phyloP scores from a whole-genome alignment of 92 coral and sea anemone species.

The Micromussa lordhowensis region DNA sequence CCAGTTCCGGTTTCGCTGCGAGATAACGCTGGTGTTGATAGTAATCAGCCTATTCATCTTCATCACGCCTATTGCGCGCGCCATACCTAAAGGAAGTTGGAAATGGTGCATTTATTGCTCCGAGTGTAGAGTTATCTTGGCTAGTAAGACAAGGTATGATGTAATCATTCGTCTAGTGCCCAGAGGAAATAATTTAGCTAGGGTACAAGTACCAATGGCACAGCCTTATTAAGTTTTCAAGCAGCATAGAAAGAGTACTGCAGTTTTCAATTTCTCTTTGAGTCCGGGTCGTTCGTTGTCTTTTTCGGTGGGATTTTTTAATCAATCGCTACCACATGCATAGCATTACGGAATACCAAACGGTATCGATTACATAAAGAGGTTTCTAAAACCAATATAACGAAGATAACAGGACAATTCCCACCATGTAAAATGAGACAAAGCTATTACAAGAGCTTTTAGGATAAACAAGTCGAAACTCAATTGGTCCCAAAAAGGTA shows the following conservation, averaged over 20 bases:
- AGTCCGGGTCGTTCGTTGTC: neutral
- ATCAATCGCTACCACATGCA: conserved; percentile 18
- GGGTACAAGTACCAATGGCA: too few relatives aligned
- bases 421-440: neutral
- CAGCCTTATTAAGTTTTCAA: neutral
- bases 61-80: conserved; percentile 21
- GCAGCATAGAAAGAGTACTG: neutral
- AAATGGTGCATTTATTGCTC: neutral
- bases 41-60: neutral
- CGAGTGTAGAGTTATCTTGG: neutral
- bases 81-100: neutral
- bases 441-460: conserved; percentile 6
- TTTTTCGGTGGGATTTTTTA: conserved; percentile 27
- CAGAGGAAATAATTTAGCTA: neutral
- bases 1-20: conserved; percentile 49
- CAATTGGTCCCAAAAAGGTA: conserved; percentile 12
- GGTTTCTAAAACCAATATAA: conserved; percentile 38
- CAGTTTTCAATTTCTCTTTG: neutral
- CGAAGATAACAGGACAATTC: neutral
- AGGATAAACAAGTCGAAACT: conserved; percentile 4
- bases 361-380: neutral
- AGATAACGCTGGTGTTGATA: conserved; percentile 39
- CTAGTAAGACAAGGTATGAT: neutral
- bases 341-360: conserved; percentile 16
- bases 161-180: neutral